Base-by-base conservation (phyloP, 2,113 vertebrate genomes). In the Callionymus lyra region DNA sequence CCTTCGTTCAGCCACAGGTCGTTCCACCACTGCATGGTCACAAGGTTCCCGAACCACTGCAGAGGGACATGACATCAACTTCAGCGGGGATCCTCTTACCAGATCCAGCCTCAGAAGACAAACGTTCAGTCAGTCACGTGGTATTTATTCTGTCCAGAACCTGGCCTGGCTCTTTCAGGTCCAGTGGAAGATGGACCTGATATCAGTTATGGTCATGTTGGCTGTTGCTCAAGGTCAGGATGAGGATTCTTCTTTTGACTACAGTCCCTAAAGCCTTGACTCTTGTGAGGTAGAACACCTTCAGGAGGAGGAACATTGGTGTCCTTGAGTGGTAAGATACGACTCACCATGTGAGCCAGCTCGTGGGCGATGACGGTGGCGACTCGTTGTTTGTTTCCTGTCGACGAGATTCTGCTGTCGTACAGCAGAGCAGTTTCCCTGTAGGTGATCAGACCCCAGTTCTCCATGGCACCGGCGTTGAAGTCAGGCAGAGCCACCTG, bases 371-470 rank as follows among this genome's bases (percentile, higher is more conserved):
- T 85, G 31, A 98, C 85, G 0, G 80, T 83, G 16, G 68, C 52
- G 35, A 97, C 82, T 2, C 90, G 84, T 69, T 96, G 89, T 68
- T 89, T 90, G 88, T 97, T 97, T 51, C 84, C 27, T 0, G 59
- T 88, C 59, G 94, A 95, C 50, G 93, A 97, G 13, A 59, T 63
- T 0, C 0, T 0, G 0, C 38, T 3, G 14, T 97, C 81, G 0
- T 70, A 95, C 6, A 97, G 86, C 43, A 99, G 81, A 0, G 91
- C 59, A 0, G 76, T 93, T 74, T 98, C 95, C 32, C 95, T 82
- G 79, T 99, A 98, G 2, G 92, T 96, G 60, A 99, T 61, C 41
- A 99, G 85, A 6, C 95, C 95, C 95, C 95, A 99, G 84, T 99
- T 99, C 79, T 98, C 95, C 95, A 98, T 98, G 0, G 93, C 94